Evolutionary conservation across 2,113 vertebrate genomes (phyloP).

Genomic region (Xenopus laevis): DNA sequence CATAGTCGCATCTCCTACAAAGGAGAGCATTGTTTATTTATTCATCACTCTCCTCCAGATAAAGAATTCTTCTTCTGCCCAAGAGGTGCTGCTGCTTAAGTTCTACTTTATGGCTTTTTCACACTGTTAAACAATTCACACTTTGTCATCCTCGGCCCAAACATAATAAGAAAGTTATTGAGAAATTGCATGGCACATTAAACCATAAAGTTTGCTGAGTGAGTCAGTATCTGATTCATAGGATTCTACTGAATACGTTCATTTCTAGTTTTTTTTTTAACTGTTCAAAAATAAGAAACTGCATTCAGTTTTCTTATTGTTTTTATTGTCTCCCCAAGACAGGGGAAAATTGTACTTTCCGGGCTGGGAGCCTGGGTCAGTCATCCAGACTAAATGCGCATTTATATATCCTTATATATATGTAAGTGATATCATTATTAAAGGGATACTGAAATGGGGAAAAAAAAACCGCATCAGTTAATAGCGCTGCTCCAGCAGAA

Average conservation of each 20-base stretch:
- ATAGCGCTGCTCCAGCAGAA: no score
- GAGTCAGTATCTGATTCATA: neutral
- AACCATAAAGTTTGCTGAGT: neutral
- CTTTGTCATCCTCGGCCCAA: neutral
- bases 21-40: neutral
- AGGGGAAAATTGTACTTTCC: no score
- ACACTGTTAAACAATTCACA: slow-evolving; percentile 4
- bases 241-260: neutral
- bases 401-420: no score
- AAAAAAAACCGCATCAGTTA: no score
- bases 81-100: neutral
- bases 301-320: no score
- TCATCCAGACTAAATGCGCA: no score
- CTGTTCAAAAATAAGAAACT: neutral
- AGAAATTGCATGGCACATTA: neutral
- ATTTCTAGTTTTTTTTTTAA: neutral
- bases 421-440: no score
- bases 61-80: neutral
- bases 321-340: no score
- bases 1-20: neutral
- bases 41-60: neutral
- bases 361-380: no score
- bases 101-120: neutral
- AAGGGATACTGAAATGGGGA: no score
- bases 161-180: neutral